Conservation (phyloP, 1,140 invertebrate species). For the Armadillidium nasatum region DNA sequence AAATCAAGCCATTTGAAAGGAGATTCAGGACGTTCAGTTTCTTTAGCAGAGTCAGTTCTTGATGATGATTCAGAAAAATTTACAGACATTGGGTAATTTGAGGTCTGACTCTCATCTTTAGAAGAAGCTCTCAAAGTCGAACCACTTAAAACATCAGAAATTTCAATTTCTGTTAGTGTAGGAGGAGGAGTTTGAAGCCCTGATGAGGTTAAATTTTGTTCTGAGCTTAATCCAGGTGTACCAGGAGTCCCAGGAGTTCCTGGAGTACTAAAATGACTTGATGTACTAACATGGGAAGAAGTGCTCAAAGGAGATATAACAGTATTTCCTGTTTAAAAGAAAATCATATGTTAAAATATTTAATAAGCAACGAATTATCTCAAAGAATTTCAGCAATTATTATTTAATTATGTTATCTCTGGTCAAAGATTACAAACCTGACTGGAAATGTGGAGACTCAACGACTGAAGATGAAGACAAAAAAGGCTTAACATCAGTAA, state of each 20-base stretch:
- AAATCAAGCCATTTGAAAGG: not conserved
- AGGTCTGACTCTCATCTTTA: not conserved
- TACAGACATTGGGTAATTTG: not conserved
- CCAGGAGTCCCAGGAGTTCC: constrained; percentile 3
- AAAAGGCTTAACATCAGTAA: not conserved
- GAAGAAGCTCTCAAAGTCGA: not conserved
- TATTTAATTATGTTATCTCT: too few species aligned
- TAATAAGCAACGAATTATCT: too few species aligned
- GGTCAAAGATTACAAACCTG: not conserved
- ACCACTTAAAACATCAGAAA: not conserved
- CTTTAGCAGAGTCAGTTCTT: not conserved
- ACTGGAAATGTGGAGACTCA: not conserved
- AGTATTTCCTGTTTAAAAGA: not conserved
- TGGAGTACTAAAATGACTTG: not conserved
- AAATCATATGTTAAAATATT: not conserved
- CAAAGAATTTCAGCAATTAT: too few species aligned
- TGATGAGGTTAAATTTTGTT: not conserved
- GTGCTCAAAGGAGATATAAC: constrained; percentile 1
- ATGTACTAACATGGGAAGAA: not conserved
- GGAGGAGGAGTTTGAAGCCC: not conserved
- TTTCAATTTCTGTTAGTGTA: not conserved
- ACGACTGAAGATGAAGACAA: not conserved
- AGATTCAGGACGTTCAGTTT: not conserved
- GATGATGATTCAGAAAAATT: not conserved
- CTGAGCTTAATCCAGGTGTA: not conserved